Percentiles rank a stretch among this genome's conserved stretches.
Conservation (phyloP, 2,888 invertebrate species). For the Oscheius sp. region DNA sequence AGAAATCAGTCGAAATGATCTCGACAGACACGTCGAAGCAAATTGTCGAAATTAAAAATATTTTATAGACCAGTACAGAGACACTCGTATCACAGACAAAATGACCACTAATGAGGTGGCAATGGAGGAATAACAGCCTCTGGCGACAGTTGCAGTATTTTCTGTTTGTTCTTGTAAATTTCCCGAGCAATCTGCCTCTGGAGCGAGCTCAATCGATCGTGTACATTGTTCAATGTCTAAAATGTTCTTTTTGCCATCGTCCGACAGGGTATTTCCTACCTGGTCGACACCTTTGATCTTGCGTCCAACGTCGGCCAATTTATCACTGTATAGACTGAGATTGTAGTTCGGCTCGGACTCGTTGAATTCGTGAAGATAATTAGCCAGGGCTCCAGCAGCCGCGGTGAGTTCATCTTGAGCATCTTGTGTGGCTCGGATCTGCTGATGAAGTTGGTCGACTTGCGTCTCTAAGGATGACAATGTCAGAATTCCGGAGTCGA, state of each 20-base stretch:
- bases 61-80: too few species aligned
- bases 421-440: constrained; percentile 41
- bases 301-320: constrained; percentile 50
- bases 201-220: constrained; percentile 52
- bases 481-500: constrained; percentile 46
- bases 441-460: constrained; percentile 41
- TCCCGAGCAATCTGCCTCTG: constrained; percentile 60
- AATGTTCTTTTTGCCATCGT: neutral
- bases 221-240: constrained; percentile 44
- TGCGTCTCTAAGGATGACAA: constrained; percentile 43
- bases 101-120: neutral
- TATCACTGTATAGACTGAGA: constrained; percentile 45
- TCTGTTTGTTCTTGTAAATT: constrained; percentile 43
- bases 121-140: constrained; percentile 1
- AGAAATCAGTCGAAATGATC: neutral
- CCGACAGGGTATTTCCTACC: too few species aligned
- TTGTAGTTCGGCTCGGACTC: constrained; percentile 50
- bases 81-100: too few species aligned
- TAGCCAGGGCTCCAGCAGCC: constrained; percentile 44
- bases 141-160: constrained; percentile 6
- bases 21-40: too few species aligned
- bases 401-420: constrained; percentile 43
- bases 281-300: constrained; percentile 45
- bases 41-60: too few species aligned
- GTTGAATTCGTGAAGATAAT: constrained; percentile 53